phyloP scores from a whole-genome alignment of 2,113 vertebrate genomes.

The Chauna torquata region DNA sequence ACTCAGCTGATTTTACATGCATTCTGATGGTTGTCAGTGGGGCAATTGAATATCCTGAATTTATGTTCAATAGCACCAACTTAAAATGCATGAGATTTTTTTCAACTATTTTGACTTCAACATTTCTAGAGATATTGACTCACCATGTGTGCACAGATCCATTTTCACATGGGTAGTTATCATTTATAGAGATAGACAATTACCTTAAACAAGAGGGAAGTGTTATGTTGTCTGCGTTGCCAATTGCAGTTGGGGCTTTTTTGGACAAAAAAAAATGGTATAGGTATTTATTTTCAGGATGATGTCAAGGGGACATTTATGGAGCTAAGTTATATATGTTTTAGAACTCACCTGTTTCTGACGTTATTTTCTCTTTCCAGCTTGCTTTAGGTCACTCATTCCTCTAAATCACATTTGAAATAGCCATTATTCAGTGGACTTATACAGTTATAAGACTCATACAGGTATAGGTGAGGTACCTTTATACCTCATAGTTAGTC shows the following conservation, averaged over 20 bases:
- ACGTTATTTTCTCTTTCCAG: background rate
- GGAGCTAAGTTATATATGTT: background rate
- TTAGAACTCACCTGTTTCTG: background rate
- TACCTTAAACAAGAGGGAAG: background rate
- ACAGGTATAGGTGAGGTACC: fast-evolving
- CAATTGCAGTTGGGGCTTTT: fast-evolving
- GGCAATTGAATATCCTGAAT: background rate
- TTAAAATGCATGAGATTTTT: background rate
- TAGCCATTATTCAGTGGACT: background rate
- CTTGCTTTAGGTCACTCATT: background rate
- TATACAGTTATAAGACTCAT: background rate
- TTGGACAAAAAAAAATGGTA: background rate
- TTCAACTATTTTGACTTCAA: background rate
- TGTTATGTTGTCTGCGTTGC: background rate
- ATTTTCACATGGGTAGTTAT: background rate
- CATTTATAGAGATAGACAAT: background rate
- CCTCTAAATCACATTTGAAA: background rate
- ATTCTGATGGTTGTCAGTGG: background rate
- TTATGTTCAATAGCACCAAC: background rate
- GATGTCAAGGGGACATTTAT: background rate
- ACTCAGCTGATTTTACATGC: background rate
- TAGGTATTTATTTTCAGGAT: background rate
- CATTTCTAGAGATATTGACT: background rate
- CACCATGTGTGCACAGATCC: background rate
- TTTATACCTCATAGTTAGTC: background rate